Conservation (phyloP, 2,113 vertebrate genomes). For the Pelecanoides urinatrix region DNA sequence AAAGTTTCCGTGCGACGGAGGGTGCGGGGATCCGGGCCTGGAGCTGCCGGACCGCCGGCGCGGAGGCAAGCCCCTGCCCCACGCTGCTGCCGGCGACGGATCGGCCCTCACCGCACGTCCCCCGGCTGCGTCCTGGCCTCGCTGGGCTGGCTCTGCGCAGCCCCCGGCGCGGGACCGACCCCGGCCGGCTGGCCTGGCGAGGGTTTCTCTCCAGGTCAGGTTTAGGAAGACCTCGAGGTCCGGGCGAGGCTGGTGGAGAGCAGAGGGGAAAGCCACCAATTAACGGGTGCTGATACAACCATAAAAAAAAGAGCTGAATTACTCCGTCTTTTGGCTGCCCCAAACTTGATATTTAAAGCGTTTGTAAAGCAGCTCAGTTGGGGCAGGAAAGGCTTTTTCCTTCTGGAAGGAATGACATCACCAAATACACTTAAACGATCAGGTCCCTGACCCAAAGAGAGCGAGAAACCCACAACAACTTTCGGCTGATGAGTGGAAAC, state of each 20-base stretch:
- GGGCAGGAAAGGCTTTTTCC: conserved; percentile 41
- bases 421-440: not conserved
- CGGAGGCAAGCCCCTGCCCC: not conserved
- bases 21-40: not conserved
- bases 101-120: fast-evolving
- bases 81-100: not conserved
- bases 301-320: not conserved
- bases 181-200: not conserved
- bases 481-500: conserved; percentile 40
- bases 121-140: not conserved
- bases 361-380: not conserved
- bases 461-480: conserved; percentile 38
- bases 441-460: conserved; percentile 15
- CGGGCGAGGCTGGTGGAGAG: not conserved
- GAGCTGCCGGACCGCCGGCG: not conserved
- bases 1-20: not conserved
- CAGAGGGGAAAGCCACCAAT: not conserved
- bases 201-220: not conserved
- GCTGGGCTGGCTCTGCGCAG: not conserved
- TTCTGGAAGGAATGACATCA: conserved; percentile 68
- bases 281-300: not conserved
- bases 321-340: not conserved
- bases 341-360: not conserved
- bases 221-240: not conserved
- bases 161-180: not conserved